These are phyloP conservation scores for Erannis defoliaria DNA, from an alignment of 2,888 invertebrate species.

Conservation along the genomic window DNA sequence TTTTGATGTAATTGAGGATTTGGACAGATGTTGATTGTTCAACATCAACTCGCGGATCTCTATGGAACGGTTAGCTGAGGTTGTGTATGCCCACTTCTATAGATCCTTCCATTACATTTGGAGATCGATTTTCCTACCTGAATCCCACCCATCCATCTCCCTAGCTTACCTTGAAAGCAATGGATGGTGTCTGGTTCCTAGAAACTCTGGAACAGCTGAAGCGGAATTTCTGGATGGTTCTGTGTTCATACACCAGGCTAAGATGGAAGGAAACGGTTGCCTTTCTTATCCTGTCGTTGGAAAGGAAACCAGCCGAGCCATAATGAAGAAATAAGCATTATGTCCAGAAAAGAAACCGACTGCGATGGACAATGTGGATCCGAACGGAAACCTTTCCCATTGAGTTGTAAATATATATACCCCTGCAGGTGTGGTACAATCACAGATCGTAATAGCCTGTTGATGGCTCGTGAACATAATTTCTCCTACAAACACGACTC, in stretches of 20 bases:
- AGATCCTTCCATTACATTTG: background rate
- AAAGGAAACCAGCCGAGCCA: no score
- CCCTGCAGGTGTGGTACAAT: no score
- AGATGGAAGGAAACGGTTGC: background rate
- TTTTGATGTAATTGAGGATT: background rate
- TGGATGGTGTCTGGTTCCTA: background rate
- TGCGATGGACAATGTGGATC: no score
- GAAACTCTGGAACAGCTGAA: background rate
- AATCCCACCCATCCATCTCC: slow-evolving; percentile 43
- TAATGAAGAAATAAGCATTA: no score
- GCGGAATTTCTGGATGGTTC: background rate
- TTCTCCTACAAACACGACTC: no score
- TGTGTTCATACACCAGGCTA: background rate
- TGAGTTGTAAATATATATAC: no score
- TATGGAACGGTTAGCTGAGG: background rate
- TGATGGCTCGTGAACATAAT: no score
- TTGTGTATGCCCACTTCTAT: background rate
- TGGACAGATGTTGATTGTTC: background rate
- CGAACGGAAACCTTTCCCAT: no score
- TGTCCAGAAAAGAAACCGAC: no score
- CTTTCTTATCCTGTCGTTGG: background rate
- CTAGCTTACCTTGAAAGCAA: slow-evolving; percentile 25
- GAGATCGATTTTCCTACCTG: background rate
- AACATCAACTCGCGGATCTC: background rate
- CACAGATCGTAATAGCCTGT: no score